These are phyloP conservation scores for Leucophenga varia DNA, from an alignment of 1,140 invertebrate genomes.

Conservation along the genomic window DNA sequence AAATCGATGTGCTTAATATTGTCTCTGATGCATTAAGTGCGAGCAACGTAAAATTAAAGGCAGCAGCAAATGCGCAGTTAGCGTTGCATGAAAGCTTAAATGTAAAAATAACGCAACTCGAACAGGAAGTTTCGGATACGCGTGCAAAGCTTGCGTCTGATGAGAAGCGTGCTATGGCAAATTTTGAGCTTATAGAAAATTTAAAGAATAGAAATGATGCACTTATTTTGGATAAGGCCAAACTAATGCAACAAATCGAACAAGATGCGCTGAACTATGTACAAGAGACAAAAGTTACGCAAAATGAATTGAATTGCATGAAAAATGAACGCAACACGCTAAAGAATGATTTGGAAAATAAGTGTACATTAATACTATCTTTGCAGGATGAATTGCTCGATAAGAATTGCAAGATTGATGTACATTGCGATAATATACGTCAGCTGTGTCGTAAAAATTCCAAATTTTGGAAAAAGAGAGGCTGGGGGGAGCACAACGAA, in stretches of 20 bases:
- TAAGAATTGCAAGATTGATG: slow-evolving; percentile 52
- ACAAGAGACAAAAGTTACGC: slow-evolving; percentile 35
- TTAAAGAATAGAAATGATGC: slow-evolving; percentile 36
- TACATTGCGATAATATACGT: slow-evolving; percentile 44
- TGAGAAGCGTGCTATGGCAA: slow-evolving; percentile 26
- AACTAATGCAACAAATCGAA: slow-evolving; percentile 44
- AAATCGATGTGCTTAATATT: slow-evolving; percentile 25
- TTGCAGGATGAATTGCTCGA: slow-evolving; percentile 54
- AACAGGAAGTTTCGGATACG: slow-evolving; percentile 30
- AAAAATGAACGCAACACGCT: slow-evolving; percentile 53
- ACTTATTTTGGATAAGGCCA: slow-evolving; percentile 26
- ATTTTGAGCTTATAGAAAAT: slow-evolving; percentile 35
- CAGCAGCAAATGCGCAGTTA: slow-evolving; percentile 21
- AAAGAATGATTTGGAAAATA: slow-evolving; percentile 53
- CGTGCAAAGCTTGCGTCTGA: slow-evolving; percentile 21
- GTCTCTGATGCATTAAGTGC: slow-evolving; percentile 37
- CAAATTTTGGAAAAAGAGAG: slow-evolving; percentile 43
- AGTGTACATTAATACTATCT: slow-evolving; percentile 44
- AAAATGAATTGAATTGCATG: slow-evolving; percentile 45
- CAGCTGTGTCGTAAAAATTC: slow-evolving; percentile 51
- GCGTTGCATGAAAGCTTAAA: slow-evolving; percentile 21
- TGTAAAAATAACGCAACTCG: slow-evolving; percentile 27
- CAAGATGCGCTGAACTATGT: slow-evolving; percentile 45
- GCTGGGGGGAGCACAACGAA: slow-evolving; percentile 40
- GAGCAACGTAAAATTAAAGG: slow-evolving; percentile 35